These are phyloP conservation scores for Anthopleura xanthogrammica DNA, from an alignment of 92 coral and sea anemone genomes.

Conservation along the genomic window DNA sequence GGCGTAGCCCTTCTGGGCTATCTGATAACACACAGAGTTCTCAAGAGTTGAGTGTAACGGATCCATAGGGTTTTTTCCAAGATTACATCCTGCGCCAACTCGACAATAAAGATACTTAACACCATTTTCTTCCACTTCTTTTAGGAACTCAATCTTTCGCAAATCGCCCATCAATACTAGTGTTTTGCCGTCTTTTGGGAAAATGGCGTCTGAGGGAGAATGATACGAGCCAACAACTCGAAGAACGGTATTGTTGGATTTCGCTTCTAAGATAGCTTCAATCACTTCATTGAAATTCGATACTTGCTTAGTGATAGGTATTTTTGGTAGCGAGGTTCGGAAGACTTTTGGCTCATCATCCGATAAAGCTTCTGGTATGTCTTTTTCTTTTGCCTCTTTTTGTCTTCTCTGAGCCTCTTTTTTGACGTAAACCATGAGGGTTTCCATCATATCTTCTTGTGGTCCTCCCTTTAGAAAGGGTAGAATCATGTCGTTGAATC, in stretches of 20 bases:
- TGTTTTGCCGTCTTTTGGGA: conserved; percentile 50
- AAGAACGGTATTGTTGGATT: conserved; percentile 29
- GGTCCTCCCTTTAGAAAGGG: background rate
- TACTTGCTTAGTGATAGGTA: conserved; percentile 11
- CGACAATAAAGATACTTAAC: conserved; percentile 51
- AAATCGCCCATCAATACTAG: conserved; percentile 51
- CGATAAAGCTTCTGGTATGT: background rate
- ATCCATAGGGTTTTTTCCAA: conserved; percentile 55
- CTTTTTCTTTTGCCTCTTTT: background rate
- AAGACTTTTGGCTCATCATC: no score
- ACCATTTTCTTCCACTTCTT: conserved; percentile 11
- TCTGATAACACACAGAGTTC: conserved; percentile 55
- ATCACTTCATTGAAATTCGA: conserved; percentile 35
- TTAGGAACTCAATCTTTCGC: conserved; percentile 51
- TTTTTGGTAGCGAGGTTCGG: conserved; percentile 1
- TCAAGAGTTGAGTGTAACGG: conserved; percentile 16
- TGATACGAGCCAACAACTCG: conserved; percentile 68
- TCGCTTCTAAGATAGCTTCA: conserved; percentile 46
- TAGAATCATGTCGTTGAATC: background rate
- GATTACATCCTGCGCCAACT: conserved; percentile 65
- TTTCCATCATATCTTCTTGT: background rate
- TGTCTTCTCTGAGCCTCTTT: conserved; percentile 11
- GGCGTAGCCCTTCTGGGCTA: conserved; percentile 48
- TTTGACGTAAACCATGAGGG: conserved; percentile 11
- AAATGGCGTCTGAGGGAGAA: conserved; percentile 45